These are phyloP conservation scores for Nesoenas mayeri DNA, from an alignment of 2,113 vertebrate species.

Conservation along the genomic window DNA sequence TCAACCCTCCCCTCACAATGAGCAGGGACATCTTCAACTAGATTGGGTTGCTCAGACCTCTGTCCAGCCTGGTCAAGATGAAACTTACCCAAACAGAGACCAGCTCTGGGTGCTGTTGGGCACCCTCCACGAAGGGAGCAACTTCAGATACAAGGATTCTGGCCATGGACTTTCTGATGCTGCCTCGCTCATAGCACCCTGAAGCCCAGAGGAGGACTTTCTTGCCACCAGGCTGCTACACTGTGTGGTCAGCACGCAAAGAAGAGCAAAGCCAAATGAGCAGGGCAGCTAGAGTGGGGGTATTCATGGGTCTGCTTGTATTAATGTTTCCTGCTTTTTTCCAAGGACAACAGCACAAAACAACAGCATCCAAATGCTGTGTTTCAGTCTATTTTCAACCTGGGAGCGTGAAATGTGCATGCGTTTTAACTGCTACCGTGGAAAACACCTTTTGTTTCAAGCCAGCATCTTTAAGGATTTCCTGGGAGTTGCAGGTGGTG, in stretches of 20 bases:
- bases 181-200: rapidly evolving
- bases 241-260: rapidly evolving
- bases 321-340: not conserved
- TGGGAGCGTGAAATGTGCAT: not conserved
- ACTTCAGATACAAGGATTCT: not conserved
- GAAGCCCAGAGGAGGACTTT: not conserved
- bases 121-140: not conserved
- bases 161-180: not conserved
- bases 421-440: rapidly evolving
- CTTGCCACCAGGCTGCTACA: not conserved
- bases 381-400: not conserved
- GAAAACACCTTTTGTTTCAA: not conserved
- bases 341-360: not conserved
- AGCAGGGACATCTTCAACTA: no score
- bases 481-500: not conserved
- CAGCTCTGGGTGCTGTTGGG: not conserved
- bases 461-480: not conserved
- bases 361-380: not conserved
- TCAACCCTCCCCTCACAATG: no score
- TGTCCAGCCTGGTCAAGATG: not conserved
- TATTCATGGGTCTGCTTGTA: not conserved
- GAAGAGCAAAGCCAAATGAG: not conserved
- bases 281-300: not conserved
- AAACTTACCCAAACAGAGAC: not conserved
- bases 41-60: no score